Percentiles rank a stretch among this genome's conserved stretches.
Evolutionary conservation across 2,113 vertebrate genomes (phyloP).

Genomic region (Aegithalos caudatus): DNA sequence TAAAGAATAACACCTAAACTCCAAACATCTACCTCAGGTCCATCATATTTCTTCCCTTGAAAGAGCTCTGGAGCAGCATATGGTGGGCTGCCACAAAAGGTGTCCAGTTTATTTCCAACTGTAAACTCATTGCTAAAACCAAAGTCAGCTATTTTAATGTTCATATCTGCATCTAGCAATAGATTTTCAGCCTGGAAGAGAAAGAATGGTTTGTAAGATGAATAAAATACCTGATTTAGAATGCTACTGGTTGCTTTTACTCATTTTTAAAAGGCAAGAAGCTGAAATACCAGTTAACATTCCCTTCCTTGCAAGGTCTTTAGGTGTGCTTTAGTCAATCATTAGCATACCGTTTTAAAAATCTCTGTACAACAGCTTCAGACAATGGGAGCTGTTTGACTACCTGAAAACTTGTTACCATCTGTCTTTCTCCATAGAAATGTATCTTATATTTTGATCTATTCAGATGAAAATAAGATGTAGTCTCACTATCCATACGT

Average conservation of each 20-base stretch:
- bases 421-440: neutral
- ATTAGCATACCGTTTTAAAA: neutral
- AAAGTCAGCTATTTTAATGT: constrained; percentile 99
- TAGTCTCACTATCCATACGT: neutral
- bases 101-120: constrained; percentile 95
- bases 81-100: constrained; percentile 96
- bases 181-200: constrained; percentile 93
- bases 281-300: neutral
- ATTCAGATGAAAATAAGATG: neutral
- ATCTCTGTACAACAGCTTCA: neutral
- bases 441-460: neutral
- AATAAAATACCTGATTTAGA: neutral
- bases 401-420: neutral
- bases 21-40: constrained; percentile 98
- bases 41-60: constrained; percentile 98
- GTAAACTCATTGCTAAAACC: constrained; percentile 99
- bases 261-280: neutral
- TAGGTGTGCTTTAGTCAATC: neutral
- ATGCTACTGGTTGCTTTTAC: neutral
- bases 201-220: constrained; percentile 42
- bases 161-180: constrained; percentile 97
- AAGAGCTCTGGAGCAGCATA: constrained; percentile 98
- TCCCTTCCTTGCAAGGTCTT: neutral
- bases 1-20: constrained; percentile 98
- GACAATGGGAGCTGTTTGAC: neutral